Evolutionary conservation across 1,140 invertebrate species (phyloP).

Genomic region (Hylaeus volcanicus): DNA sequence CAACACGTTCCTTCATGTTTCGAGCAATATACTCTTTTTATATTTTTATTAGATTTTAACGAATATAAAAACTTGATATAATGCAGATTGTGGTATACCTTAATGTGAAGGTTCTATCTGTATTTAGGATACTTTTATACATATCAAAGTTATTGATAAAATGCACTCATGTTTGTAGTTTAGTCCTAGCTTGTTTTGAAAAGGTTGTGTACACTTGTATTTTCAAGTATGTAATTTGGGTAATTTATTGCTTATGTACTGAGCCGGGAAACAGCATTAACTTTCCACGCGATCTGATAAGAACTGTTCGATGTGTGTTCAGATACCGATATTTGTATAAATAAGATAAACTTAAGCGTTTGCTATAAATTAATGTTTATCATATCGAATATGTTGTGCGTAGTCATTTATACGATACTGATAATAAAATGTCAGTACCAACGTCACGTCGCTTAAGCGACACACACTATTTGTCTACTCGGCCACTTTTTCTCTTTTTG

Average conservation of each 20-base stretch:
- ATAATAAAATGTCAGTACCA: neutral
- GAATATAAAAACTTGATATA: neutral
- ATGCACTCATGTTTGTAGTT: too few species aligned
- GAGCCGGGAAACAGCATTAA: too few species aligned
- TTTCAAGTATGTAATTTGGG: too few species aligned
- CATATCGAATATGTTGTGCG: neutral
- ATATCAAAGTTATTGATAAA: too few species aligned
- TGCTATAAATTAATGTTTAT: neutral
- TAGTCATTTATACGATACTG: neutral
- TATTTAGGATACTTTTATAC: neutral
- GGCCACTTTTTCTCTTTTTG: slow-evolving; percentile 41
- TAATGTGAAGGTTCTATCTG: neutral
- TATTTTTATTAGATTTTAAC: neutral
- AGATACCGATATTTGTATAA: neutral
- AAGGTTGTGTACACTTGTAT: too few species aligned
- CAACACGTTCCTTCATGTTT: slow-evolving; percentile 59
- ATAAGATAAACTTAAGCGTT: neutral
- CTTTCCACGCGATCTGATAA: too few species aligned
- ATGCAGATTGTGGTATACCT: neutral
- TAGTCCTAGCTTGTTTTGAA: too few species aligned
- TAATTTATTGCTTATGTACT: too few species aligned
- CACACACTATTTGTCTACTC: slow-evolving; percentile 12
- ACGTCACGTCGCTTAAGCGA: slow-evolving; percentile 24
- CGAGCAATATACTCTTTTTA: slow-evolving; percentile 19
- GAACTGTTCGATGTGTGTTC: too few species aligned